Percentiles rank a stretch among this genome's conserved stretches.
These are phyloP conservation scores for Lacanobia wlatinum DNA, from an alignment of 2,888 invertebrate genomes.

Conservation along the genomic window DNA sequence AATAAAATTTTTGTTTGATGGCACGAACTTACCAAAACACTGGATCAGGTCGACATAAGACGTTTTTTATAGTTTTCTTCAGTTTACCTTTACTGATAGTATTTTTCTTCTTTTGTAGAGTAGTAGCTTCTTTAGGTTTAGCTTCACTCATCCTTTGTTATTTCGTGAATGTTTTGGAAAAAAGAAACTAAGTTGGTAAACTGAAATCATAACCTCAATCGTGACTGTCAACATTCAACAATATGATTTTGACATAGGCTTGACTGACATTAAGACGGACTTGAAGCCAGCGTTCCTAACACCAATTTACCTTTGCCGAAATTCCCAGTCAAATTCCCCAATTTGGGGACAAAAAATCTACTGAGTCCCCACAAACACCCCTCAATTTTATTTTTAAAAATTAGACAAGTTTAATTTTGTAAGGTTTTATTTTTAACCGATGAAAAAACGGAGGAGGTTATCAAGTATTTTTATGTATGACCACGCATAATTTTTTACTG, in stretches of 20 bases:
- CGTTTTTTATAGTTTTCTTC: slow-evolving; percentile 86
- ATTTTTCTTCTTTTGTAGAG: slow-evolving; percentile 79
- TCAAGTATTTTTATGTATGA: too few species aligned
- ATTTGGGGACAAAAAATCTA: too few species aligned
- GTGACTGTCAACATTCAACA: not conserved
- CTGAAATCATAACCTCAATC: slow-evolving; percentile 31
- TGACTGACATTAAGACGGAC: too few species aligned
- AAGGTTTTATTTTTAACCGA: too few species aligned
- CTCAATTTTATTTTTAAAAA: too few species aligned
- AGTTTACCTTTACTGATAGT: slow-evolving; percentile 83
- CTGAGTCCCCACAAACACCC: too few species aligned
- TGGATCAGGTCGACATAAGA: slow-evolving; percentile 84
- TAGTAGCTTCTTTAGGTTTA: slow-evolving; percentile 78
- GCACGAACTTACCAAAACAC: slow-evolving; percentile 78
- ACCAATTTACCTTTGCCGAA: too few species aligned
- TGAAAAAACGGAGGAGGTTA: too few species aligned
- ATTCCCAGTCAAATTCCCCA: too few species aligned
- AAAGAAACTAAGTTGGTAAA: not conserved
- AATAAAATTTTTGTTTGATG: not conserved
- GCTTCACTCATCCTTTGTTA: slow-evolving; percentile 14
- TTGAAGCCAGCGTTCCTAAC: too few species aligned
- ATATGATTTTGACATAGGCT: not conserved
- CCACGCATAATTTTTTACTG: too few species aligned
- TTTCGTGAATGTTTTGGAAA: not conserved
- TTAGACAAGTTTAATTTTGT: too few species aligned